Base-by-base conservation (phyloP, 2,797 vertebrate genomes). In the Danio aesculapii region DNA sequence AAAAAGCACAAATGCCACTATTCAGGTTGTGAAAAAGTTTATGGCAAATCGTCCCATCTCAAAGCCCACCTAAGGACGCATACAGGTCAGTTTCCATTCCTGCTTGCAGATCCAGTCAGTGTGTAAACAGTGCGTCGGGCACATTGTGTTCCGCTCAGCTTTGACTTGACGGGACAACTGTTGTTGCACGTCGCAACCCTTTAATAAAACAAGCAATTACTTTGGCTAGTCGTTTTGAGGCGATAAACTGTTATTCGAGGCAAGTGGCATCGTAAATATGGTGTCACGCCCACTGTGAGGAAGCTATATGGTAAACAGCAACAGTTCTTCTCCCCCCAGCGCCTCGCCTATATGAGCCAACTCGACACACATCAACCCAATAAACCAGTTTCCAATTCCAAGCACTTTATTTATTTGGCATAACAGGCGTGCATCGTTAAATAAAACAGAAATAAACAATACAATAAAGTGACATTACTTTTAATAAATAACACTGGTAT, bases 11-110 rank as follows among this genome's bases (percentile, higher is more conserved):
- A 96, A 95, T 99, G 97, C 94, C 95, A 97, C 94, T 99, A 98
- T 94, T 94, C 95, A 90, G 98, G 97, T 87, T 99, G 98, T 85
- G 97, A 98, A 94, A 99, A 99, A 96, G 96, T 99, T 96, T 99
- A 99, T 93, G 98, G 98, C 94, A 99, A 99, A 95, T 99, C 98
- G 62, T 99, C 98, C 91, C 98, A 99, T 89, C 97, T 99, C 93
- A 99, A 99, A 96, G 98, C 98, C 92, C 98, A 99, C 89, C 96
- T 99, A 94, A 96, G 98, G 95, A 99, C 98, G 92, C 98, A 99
- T 84, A 99, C 98, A 99, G 98, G 98, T 99, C 95, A 98, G 97
- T 97, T 89, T 84, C 81, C 71, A 55, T 82, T 79, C 85, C 82
- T 82, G 83, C 68, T 84, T 78, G 72, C 81, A 49, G 39, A 71